Evolutionary conservation across 2,797 vertebrate species (phyloP).

Genomic region (Sebastes ruberrimus): DNA sequence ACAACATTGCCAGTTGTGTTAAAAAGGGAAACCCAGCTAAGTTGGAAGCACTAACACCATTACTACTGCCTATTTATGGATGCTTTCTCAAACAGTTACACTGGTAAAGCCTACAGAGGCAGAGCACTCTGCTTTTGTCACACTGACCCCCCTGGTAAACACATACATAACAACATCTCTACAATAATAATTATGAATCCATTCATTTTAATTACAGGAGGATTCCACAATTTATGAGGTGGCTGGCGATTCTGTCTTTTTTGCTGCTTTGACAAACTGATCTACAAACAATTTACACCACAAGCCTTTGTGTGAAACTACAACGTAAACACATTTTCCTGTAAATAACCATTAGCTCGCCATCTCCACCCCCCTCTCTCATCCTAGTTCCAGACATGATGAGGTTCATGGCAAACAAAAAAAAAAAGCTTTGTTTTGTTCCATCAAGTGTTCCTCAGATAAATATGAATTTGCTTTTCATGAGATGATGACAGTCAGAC

Average conservation of each 20-base stretch:
- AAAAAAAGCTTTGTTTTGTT: neutral
- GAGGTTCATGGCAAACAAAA: neutral
- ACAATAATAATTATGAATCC: neutral
- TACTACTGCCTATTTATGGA: neutral
- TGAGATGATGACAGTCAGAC: neutral
- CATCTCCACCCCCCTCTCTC: too few species aligned
- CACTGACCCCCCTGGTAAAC: too few species aligned
- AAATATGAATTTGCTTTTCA: neutral
- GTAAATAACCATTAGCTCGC: neutral
- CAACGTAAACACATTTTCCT: neutral
- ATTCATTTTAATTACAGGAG: slow-evolving; percentile 11
- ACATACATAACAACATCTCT: neutral
- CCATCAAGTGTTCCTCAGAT: neutral
- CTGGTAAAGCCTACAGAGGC: neutral
- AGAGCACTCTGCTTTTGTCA: neutral
- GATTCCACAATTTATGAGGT: neutral
- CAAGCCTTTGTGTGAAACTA: neutral
- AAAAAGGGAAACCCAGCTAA: neutral
- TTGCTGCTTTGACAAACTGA: neutral
- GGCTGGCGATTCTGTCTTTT: neutral
- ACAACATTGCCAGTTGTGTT: neutral
- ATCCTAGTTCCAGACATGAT: neutral
- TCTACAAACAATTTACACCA: neutral
- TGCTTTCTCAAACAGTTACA: neutral
- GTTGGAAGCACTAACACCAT: too few species aligned